These are phyloP conservation scores for Paradoxurus hermaphroditus DNA, from an alignment of 2,113 vertebrate genomes.

Conservation along the genomic window DNA sequence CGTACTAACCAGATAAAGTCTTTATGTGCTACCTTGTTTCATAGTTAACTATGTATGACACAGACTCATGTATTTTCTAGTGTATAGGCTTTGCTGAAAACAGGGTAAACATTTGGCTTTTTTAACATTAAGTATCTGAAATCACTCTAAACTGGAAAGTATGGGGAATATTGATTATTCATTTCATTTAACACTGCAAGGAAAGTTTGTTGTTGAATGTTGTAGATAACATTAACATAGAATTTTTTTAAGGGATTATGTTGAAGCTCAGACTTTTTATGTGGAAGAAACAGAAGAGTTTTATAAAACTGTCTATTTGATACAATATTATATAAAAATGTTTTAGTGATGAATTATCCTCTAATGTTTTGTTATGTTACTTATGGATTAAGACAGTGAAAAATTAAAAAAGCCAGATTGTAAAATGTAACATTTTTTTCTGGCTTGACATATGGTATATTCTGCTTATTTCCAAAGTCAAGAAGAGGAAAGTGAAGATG, in stretches of 20 bases:
- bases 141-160: background rate
- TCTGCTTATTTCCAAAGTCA: constrained; percentile 82
- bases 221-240: background rate
- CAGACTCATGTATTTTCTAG: background rate
- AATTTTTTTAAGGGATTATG: background rate
- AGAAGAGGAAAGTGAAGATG: constrained; percentile 91
- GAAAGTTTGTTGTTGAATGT: background rate
- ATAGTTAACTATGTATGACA: background rate
- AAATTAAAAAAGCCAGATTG: background rate
- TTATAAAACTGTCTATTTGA: constrained; percentile 21
- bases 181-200: background rate
- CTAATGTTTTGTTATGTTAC: background rate
- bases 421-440: background rate
- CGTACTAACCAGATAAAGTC: background rate
- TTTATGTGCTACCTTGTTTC: background rate
- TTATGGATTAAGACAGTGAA: background rate
- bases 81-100: background rate
- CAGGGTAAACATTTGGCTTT: background rate
- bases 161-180: background rate
- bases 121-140: background rate
- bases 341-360: background rate
- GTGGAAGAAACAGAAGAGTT: background rate
- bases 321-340: background rate
- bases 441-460: background rate
- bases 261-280: background rate